phyloP scores from a whole-genome alignment of 2,113 vertebrate genomes.

The Cettia cetti region DNA sequence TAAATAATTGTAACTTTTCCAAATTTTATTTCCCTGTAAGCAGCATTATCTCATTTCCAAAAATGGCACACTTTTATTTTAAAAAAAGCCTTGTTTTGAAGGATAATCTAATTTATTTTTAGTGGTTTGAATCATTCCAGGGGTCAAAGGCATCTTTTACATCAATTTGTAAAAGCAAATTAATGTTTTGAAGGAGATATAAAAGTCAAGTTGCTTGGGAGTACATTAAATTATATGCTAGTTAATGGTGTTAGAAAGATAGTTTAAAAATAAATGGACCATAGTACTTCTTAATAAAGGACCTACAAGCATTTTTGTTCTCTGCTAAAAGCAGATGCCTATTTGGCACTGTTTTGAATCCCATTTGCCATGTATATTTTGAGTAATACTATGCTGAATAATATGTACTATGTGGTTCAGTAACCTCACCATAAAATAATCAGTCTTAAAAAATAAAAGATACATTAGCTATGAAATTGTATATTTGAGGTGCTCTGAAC shows the following conservation, averaged over 20 bases:
- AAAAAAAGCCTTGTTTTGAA: slow-evolving; percentile 51
- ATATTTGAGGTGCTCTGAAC: slow-evolving; percentile 73
- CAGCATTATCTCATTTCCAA: not conserved
- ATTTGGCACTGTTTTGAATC: slow-evolving; percentile 76
- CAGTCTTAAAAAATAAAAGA: slow-evolving; percentile 90
- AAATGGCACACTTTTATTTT: slow-evolving; percentile 17
- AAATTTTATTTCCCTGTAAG: not conserved
- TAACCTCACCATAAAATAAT: slow-evolving; percentile 90
- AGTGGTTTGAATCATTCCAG: slow-evolving; percentile 64
- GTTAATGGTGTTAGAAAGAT: slow-evolving; percentile 75
- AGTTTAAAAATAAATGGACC: slow-evolving; percentile 76
- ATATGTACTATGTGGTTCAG: slow-evolving; percentile 74
- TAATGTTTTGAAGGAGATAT: slow-evolving; percentile 75
- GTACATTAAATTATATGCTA: slow-evolving; percentile 75
- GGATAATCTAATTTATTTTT: slow-evolving; percentile 72
- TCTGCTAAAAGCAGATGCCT: slow-evolving; percentile 72
- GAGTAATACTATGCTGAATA: slow-evolving; percentile 84
- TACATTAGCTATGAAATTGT: slow-evolving; percentile 78
- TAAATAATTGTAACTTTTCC: not conserved
- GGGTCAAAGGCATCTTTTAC: slow-evolving; percentile 71
- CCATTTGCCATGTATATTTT: slow-evolving; percentile 84
- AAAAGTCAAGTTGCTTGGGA: slow-evolving; percentile 74
- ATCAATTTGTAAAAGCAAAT: slow-evolving; percentile 72
- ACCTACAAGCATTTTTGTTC: slow-evolving; percentile 69
- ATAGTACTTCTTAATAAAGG: slow-evolving; percentile 76